These are phyloP conservation scores for Ernsta delagoae DNA, from an alignment of 2,888 invertebrate species.

Conservation along the genomic window DNA sequence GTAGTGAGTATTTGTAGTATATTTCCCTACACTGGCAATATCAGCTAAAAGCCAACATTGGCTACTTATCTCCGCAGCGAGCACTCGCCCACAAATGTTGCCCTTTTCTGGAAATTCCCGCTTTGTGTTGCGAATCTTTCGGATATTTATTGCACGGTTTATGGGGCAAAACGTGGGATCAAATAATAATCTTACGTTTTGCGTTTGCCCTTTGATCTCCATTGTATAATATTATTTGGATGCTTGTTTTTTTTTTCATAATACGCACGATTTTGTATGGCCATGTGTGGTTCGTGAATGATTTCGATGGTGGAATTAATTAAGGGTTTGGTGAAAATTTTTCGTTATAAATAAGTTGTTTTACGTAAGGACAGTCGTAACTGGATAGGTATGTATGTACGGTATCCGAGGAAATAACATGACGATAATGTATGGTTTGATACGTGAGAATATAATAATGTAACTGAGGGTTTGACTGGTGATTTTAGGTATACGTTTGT, in stretches of 20 bases:
- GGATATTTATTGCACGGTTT: constrained; percentile 37
- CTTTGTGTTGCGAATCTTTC: constrained; percentile 34
- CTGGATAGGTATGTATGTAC: too few relatives aligned
- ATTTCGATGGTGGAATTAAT: neutral
- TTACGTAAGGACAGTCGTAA: too few relatives aligned
- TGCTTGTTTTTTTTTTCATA: constrained; percentile 7
- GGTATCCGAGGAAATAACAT: too few relatives aligned
- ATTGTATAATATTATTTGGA: constrained; percentile 12
- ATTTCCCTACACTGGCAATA: constrained; percentile 22
- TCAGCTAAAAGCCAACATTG: constrained; percentile 20
- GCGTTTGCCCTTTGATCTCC: constrained; percentile 20
- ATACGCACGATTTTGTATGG: neutral
- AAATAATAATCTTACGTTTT: constrained; percentile 35
- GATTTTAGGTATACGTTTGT: too few relatives aligned
- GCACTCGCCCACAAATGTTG: constrained; percentile 30
- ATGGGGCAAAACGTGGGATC: constrained; percentile 35
- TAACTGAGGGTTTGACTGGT: too few relatives aligned
- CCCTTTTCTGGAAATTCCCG: constrained; percentile 29
- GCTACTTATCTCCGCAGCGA: constrained; percentile 23
- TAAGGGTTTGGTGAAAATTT: too few relatives aligned
- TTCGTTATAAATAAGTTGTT: too few relatives aligned
- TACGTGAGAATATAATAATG: too few relatives aligned
- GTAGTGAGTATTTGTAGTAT: neutral
- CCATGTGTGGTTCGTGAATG: neutral
- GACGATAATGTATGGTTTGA: too few relatives aligned